Evolutionary conservation across 1,140 invertebrate species (phyloP), one percentile per base, ranked within the genome.

Genomic region (Limonius californicus): DNA sequence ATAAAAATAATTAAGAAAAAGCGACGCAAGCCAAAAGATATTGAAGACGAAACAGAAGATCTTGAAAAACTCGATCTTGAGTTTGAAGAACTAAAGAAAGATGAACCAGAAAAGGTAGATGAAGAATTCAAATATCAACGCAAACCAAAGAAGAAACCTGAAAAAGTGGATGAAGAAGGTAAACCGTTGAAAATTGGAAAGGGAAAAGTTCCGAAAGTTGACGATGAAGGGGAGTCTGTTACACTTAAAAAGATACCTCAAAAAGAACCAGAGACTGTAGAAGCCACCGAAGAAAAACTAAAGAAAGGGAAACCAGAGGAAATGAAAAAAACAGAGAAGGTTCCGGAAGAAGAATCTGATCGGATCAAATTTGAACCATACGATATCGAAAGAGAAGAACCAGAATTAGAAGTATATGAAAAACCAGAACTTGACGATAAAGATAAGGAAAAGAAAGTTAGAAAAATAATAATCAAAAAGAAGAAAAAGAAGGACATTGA

Each of bases 11-110:
- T 84, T 58, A 86, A 85, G 68, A 80, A 77, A 47, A 73, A 78
- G 55, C 64, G 59, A 53, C 68, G 70, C 12, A 74, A 69, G 61
- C 27, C 74, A 7, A 74, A 69, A 66, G 85, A 86, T 69, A 77
- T 91, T 54, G 82, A 85, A 62, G 83, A 88, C 65, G 87, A 89
- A 47, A 84, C 89, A 68, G 83, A 84, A 65, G 87, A 91, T 71
- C 70, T 92, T 35, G 82, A 84, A 70, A 83, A 87, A 65, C 74
- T 92, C 19, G 89, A 92, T 63, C 77, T 81, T 16, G 84, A 86
- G 74, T 78, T 86, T 14, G 84, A 85, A 15, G 82, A 71, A 19
- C 62, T 72, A 4, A 70, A 76, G 35, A 75, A 74, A 54, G 59
- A 67, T 19, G 68, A 70, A 62, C 61, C 70, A 1, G 72, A 75